phyloP scores from a whole-genome alignment of 2,113 vertebrate species.

The Illadopsis cleaveri region DNA sequence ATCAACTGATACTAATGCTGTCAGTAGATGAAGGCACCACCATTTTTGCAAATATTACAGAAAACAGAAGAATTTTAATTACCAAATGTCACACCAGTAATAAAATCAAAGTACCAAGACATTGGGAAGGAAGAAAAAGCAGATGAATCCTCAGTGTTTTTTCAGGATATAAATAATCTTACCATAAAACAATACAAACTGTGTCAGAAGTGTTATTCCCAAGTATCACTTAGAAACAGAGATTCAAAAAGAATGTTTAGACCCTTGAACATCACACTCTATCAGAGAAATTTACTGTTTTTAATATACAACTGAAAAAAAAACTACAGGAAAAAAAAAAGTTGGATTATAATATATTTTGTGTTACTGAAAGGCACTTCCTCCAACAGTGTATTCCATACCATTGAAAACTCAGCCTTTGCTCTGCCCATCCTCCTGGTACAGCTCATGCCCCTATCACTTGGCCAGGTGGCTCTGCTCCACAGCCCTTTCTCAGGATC shows the following conservation, averaged over 20 bases:
- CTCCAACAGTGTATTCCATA: background rate
- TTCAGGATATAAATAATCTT: background rate
- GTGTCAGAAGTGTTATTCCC: background rate
- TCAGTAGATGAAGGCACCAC: accelerated
- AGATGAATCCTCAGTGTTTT: background rate
- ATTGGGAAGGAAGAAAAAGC: background rate
- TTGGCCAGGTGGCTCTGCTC: background rate
- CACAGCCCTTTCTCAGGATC: background rate
- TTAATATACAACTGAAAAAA: constrained; percentile 32
- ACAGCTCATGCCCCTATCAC: background rate
- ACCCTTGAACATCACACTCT: background rate
- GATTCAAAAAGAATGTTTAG: background rate
- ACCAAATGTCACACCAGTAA: background rate
- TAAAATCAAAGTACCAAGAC: background rate
- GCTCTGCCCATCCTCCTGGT: background rate
- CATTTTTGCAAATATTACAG: background rate
- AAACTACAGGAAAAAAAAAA: background rate
- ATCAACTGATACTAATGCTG: background rate
- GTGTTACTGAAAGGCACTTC: background rate
- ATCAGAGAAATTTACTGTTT: background rate
- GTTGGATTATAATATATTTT: background rate
- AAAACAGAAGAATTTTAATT: background rate
- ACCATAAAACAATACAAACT: background rate
- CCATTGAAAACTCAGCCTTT: background rate
- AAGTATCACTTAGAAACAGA: background rate